These are phyloP conservation scores for Pogonophryne albipinna DNA, from an alignment of 2,797 vertebrate genomes.

Conservation along the genomic window DNA sequence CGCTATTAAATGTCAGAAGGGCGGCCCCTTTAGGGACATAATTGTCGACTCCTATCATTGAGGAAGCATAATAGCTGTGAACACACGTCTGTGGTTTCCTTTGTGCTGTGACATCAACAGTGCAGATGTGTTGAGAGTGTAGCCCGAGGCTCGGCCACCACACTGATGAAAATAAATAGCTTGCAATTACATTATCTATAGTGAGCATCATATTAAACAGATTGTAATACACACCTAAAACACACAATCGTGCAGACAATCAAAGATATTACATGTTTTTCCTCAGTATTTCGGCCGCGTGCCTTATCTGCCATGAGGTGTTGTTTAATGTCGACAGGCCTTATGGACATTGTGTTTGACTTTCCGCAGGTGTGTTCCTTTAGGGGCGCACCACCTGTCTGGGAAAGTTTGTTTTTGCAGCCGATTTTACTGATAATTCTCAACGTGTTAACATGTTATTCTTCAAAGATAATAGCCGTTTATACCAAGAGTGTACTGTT, in stretches of 20 bases:
- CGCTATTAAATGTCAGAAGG: conserved; percentile 30
- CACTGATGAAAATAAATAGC: conserved; percentile 54
- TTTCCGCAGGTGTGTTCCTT: conserved; percentile 82
- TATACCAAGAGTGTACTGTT: neutral
- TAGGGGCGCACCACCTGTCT: conserved; percentile 27
- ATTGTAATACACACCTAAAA: neutral
- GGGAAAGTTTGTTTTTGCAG: conserved; percentile 26
- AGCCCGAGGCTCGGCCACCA: conserved; percentile 20
- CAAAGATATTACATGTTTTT: neutral
- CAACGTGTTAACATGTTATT: neutral
- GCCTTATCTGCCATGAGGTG: conserved; percentile 52
- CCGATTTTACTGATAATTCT: neutral
- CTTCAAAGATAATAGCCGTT: neutral
- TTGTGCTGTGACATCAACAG: conserved; percentile 52
- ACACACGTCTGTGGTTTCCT: conserved; percentile 56
- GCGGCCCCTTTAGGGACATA: neutral
- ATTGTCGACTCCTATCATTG: conserved; percentile 12
- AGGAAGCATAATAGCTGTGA: conserved; percentile 49
- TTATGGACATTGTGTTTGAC: conserved; percentile 55
- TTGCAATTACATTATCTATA: conserved; percentile 44
- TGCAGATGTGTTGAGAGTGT: conserved; percentile 45
- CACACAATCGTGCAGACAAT: neutral
- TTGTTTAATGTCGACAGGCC: conserved; percentile 59
- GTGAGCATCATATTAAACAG: conserved; percentile 24
- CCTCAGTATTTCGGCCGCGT: conserved; percentile 18